These are phyloP conservation scores for Pherbina coryleti DNA, from an alignment of 2,888 invertebrate species.

Conservation along the genomic window DNA sequence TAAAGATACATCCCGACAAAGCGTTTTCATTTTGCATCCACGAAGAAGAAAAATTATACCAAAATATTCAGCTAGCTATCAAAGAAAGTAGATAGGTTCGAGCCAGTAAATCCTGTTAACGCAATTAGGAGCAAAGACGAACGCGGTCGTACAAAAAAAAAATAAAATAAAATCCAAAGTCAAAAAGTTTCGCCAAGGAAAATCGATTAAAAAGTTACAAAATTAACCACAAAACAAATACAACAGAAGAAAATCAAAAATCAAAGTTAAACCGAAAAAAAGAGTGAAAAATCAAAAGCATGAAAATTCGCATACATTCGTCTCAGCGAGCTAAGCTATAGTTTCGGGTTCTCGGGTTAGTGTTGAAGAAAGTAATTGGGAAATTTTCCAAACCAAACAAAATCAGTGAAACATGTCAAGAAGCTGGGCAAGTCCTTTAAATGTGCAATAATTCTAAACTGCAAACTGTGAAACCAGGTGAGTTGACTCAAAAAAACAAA, in stretches of 20 bases:
- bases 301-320: too few relatives aligned
- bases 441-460: too few relatives aligned
- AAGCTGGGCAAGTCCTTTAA: too few relatives aligned
- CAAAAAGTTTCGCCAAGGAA: not conserved
- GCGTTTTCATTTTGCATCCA: conserved; percentile 16
- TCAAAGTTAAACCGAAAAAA: not conserved
- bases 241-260: not conserved
- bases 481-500: too few relatives aligned
- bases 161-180: not conserved
- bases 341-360: too few relatives aligned
- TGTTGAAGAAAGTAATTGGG: too few relatives aligned
- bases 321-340: too few relatives aligned
- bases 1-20: conserved; percentile 30
- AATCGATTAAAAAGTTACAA: not conserved
- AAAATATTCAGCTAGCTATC: not conserved
- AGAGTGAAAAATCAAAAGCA: not conserved
- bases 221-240: not conserved
- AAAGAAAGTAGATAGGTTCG: not conserved
- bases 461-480: too few relatives aligned
- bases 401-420: too few relatives aligned
- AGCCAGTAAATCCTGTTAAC: conserved; percentile 8
- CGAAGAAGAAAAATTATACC: not conserved
- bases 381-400: too few relatives aligned
- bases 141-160: not conserved
- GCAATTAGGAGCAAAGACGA: not conserved